phyloP scores from a whole-genome alignment of 1,140 invertebrate species.

The Leptopilina clavipes region DNA sequence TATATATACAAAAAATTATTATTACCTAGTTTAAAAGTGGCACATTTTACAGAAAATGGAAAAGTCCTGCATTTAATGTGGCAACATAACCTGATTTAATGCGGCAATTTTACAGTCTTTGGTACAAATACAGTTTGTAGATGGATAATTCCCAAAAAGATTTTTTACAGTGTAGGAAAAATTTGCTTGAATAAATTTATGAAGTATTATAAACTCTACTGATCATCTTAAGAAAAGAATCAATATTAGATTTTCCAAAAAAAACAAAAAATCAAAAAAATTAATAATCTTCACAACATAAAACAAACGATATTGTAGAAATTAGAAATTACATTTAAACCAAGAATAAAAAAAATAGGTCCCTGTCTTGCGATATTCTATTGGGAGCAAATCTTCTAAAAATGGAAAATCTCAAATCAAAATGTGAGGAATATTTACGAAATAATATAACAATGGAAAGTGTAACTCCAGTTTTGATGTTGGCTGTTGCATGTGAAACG shows the following conservation, averaged over 20 bases:
- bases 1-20: no score
- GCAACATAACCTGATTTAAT: no score
- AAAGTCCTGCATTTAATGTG: no score
- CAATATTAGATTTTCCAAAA: neutral
- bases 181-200: no score
- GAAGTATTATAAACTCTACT: no score
- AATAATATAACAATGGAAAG: slow-evolving; percentile 3
- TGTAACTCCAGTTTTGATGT: neutral
- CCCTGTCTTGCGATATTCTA: neutral
- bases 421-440: slow-evolving; percentile 3
- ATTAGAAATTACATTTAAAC: slow-evolving; percentile 6
- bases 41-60: no score
- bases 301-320: neutral
- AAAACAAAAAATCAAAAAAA: neutral
- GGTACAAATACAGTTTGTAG: no score
- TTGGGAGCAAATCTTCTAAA: neutral
- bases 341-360: neutral
- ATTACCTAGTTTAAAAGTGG: no score
- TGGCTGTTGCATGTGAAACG: neutral
- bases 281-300: neutral
- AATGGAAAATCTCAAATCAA: slow-evolving; percentile 13
- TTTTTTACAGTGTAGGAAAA: no score
- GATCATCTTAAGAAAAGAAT: no score
- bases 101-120: no score
- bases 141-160: no score